These are phyloP conservation scores for Bedellia somnulentella DNA, from an alignment of 2,888 invertebrate species.

Conservation along the genomic window DNA sequence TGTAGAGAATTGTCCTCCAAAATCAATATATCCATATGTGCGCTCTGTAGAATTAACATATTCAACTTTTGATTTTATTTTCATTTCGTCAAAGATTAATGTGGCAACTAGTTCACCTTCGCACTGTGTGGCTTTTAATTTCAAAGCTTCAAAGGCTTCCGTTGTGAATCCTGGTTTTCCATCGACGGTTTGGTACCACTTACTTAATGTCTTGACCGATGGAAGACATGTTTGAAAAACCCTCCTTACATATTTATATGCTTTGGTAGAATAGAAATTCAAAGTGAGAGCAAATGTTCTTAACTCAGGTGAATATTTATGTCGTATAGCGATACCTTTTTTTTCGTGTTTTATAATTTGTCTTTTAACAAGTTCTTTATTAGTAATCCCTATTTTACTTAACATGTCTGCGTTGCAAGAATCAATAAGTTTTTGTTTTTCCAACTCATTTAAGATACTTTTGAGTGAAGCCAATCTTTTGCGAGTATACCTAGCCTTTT, in stretches of 20 bases:
- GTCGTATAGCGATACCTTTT: neutral
- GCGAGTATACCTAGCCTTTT: neutral
- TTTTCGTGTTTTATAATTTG: neutral
- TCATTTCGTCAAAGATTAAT: constrained; percentile 3
- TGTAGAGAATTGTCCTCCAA: too few species aligned
- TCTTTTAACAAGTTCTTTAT: neutral
- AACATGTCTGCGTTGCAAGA: too few species aligned
- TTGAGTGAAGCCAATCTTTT: too few species aligned
- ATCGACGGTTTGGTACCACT: constrained; percentile 18
- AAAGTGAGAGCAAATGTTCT: constrained; percentile 16
- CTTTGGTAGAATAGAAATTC: too few species aligned
- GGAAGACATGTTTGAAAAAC: constrained; percentile 18
- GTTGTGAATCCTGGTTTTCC: constrained; percentile 18
- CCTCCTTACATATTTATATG: constrained; percentile 20
- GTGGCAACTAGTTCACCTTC: too few species aligned
- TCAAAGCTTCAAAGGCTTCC: constrained; percentile 13
- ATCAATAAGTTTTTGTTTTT: too few species aligned
- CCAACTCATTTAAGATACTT: too few species aligned
- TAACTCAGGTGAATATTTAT: constrained; percentile 12
- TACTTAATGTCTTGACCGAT: constrained; percentile 16
- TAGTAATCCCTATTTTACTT: neutral
- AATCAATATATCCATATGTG: constrained; percentile 4
- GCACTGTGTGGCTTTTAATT: too few species aligned
- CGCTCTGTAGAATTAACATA: constrained; percentile 12
- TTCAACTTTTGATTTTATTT: constrained; percentile 4